phyloP scores from a whole-genome alignment of 2,888 invertebrate species.

The Antitype chi region DNA sequence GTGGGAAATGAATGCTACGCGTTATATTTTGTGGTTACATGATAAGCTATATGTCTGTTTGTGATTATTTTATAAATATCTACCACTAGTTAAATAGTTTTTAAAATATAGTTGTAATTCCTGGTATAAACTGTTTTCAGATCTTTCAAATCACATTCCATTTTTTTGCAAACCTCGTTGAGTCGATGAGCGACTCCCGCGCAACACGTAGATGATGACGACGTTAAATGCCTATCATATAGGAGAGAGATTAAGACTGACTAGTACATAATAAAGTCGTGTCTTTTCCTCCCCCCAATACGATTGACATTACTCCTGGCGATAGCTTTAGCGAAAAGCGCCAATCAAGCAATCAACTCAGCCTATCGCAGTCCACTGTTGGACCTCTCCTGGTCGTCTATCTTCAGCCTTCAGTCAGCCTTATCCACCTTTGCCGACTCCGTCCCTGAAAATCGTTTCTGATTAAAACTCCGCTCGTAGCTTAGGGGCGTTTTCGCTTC shows the following conservation, averaged over 20 bases:
- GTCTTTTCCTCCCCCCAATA: not conserved
- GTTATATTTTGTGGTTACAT: conserved; percentile 48
- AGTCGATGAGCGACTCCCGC: not conserved
- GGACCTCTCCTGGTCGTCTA: not conserved
- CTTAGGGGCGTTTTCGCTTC: not conserved
- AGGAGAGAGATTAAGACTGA: conserved; percentile 10
- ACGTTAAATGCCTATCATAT: not conserved
- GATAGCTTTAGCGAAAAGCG: not conserved
- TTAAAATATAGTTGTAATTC: not conserved
- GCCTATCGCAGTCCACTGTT: not conserved
- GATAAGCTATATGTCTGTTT: conserved; percentile 49
- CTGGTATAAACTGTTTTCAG: not conserved
- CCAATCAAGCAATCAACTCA: not conserved
- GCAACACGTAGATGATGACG: not conserved
- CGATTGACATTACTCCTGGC: not conserved
- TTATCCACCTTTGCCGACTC: not conserved
- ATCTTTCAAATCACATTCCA: not conserved
- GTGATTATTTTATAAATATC: conserved; percentile 31
- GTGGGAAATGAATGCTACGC: conserved; percentile 45
- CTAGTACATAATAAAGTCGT: conserved; percentile 6
- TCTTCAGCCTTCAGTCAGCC: not conserved
- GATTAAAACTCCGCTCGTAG: not conserved
- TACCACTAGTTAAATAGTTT: not conserved
- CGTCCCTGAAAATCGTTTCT: not conserved
- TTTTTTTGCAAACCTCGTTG: too few relatives aligned